Conservation (phyloP, 2,797 vertebrate genomes). For the Silurus lanzhouensis region DNA sequence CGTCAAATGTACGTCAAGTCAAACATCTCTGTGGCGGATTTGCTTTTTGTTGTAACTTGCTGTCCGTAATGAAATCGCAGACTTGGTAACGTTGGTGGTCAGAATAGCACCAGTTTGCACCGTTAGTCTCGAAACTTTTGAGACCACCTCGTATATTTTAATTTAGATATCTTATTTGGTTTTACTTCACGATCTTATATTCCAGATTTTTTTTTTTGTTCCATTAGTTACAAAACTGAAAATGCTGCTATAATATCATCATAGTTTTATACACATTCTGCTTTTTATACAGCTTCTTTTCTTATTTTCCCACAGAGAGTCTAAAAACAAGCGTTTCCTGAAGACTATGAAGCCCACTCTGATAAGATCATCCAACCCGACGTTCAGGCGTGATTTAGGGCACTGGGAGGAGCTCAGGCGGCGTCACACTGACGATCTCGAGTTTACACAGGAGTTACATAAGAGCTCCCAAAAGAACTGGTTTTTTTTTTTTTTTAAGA, state of each 20-base stretch:
- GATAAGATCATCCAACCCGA: background rate
- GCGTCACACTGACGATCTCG: background rate
- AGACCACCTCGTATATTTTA: too few species aligned
- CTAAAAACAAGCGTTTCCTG: background rate
- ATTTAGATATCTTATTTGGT: too few species aligned
- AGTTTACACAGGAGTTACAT: constrained; percentile 24
- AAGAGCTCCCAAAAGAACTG: constrained; percentile 1
- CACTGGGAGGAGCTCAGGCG: background rate
- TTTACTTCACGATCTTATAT: too few species aligned
- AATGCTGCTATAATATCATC: background rate
- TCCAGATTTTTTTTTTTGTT: background rate
- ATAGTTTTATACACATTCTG: background rate
- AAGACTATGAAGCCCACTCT: background rate
- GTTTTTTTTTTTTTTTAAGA: background rate
- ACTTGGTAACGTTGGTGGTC: too few species aligned
- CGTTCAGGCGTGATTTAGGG: background rate
- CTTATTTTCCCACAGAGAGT: background rate
- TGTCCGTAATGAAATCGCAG: too few species aligned
- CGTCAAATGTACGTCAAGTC: too few species aligned
- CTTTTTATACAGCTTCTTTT: background rate
- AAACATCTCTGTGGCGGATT: too few species aligned
- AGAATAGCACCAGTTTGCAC: too few species aligned
- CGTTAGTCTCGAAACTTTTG: too few species aligned
- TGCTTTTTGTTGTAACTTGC: too few species aligned
- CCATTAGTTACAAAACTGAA: too few species aligned